These are phyloP conservation scores for Phyllotis vaccarum DNA, from an alignment of 2,797 vertebrate genomes.

Conservation along the genomic window DNA sequence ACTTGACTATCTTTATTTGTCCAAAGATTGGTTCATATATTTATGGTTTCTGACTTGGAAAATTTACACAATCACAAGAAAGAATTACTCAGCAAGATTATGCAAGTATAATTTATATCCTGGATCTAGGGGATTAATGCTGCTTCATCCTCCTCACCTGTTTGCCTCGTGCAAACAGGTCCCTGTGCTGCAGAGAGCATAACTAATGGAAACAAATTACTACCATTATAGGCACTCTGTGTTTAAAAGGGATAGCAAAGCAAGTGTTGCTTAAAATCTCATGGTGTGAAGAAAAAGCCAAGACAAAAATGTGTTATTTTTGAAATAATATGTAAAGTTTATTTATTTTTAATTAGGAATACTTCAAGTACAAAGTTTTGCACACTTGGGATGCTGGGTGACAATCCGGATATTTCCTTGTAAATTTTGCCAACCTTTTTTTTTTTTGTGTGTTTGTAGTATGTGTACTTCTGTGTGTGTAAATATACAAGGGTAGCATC, in stretches of 20 bases:
- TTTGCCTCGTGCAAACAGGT: background rate
- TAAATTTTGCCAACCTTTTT: conserved; percentile 3
- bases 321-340: background rate
- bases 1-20: background rate
- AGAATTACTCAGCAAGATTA: background rate
- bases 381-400: background rate
- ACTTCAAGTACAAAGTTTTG: conserved; percentile 19
- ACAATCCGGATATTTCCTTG: background rate
- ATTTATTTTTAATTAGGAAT: conserved; percentile 24
- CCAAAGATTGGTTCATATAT: background rate
- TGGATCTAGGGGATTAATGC: background rate
- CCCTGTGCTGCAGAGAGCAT: background rate
- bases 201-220: conserved; percentile 25
- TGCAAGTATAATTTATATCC: background rate
- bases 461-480: background rate
- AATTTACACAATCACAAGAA: background rate
- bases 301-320: conserved; percentile 8
- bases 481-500: background rate
- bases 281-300: background rate
- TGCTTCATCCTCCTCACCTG: background rate
- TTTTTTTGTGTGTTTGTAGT: background rate
- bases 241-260: background rate
- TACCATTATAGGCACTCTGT: background rate
- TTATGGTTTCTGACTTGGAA: background rate
- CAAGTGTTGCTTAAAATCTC: background rate